Evolutionary conservation across 2,888 invertebrate genomes (phyloP).

Genomic region (Pediacus dermestoides): DNA sequence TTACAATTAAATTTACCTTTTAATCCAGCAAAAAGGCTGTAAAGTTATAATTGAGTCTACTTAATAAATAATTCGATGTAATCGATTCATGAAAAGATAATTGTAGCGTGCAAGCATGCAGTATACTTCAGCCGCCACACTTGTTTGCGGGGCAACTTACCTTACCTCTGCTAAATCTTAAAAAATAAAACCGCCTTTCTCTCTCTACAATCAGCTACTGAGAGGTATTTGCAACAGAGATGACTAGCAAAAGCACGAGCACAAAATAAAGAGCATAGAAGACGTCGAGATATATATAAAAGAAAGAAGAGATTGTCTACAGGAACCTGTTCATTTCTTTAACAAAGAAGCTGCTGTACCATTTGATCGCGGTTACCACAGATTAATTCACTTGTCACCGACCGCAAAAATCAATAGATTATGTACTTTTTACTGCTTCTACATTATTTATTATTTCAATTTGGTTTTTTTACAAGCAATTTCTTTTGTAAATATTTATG

Average conservation of each 20-base stretch:
- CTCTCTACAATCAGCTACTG: slow-evolving; percentile 15
- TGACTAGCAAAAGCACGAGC: slow-evolving; percentile 15
- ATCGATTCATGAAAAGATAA: slow-evolving; percentile 44
- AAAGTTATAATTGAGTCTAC: slow-evolving; percentile 35
- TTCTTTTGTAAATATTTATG: too few species aligned
- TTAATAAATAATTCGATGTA: slow-evolving; percentile 42
- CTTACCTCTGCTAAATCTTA: slow-evolving; percentile 19
- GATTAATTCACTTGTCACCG: slow-evolving; percentile 35
- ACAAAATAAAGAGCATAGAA: slow-evolving; percentile 26
- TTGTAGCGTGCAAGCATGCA: slow-evolving; percentile 36
- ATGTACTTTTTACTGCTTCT: slow-evolving; percentile 1
- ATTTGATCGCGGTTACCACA: slow-evolving; percentile 32
- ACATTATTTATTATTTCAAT: too few species aligned
- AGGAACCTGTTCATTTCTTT: slow-evolving; percentile 41
- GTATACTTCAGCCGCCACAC: slow-evolving; percentile 26
- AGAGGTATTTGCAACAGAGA: too few species aligned
- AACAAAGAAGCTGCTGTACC: slow-evolving; percentile 35
- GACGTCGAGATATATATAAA: slow-evolving; percentile 30
- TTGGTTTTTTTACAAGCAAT: too few species aligned
- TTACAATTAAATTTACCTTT: slow-evolving; percentile 13
- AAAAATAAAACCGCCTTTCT: slow-evolving; percentile 17
- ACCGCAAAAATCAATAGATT: slow-evolving; percentile 23
- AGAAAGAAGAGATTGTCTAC: slow-evolving; percentile 38
- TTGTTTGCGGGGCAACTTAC: slow-evolving; percentile 24
- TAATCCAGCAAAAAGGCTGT: slow-evolving; percentile 27